phyloP scores from a whole-genome alignment of 1,140 invertebrate genomes.

The Drosophila lowei region DNA sequence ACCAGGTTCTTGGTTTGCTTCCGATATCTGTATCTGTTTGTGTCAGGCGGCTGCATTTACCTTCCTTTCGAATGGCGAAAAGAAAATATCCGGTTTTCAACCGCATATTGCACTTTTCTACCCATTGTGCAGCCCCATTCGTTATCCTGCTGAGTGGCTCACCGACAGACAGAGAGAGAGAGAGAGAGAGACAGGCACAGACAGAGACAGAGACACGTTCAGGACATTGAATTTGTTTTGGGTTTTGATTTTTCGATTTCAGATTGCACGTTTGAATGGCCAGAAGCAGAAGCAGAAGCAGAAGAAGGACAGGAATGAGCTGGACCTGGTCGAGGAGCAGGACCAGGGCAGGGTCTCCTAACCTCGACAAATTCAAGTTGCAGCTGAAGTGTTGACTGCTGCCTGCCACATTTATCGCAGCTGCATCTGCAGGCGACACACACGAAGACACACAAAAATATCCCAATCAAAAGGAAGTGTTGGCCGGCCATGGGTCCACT shows the following conservation, averaged over 20 bases:
- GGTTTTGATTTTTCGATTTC: slow-evolving; percentile 79
- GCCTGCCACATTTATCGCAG: slow-evolving; percentile 61
- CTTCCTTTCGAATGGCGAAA: slow-evolving; percentile 30
- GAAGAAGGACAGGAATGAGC: slow-evolving; percentile 1
- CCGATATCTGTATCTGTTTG: slow-evolving; percentile 39
- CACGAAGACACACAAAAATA: slow-evolving; percentile 9
- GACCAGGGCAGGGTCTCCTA: slow-evolving; percentile 10
- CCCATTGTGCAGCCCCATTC: slow-evolving; percentile 59
- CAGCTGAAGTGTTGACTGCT: slow-evolving; percentile 53
- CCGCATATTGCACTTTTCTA: slow-evolving; percentile 71
- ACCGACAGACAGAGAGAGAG: slow-evolving; percentile 19
- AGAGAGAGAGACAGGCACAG: slow-evolving; percentile 25
- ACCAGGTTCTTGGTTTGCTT: neutral
- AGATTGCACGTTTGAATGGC: slow-evolving; percentile 77
- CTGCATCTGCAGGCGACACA: slow-evolving; percentile 43
- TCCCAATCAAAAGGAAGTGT: slow-evolving; percentile 55
- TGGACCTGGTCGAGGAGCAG: slow-evolving; percentile 18
- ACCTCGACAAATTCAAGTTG: slow-evolving; percentile 26
- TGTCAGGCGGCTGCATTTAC: slow-evolving; percentile 37
- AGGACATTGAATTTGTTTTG: slow-evolving; percentile 81
- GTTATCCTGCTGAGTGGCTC: slow-evolving; percentile 52
- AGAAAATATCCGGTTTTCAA: slow-evolving; percentile 69
- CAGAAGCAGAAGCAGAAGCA: neutral
- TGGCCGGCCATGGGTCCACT: neutral
- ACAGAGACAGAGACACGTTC: slow-evolving; percentile 47